Evolutionary conservation across 1,140 invertebrate species (phyloP), one percentile per base, ranked within the genome.

Genomic region (Drosophila navojoa): DNA sequence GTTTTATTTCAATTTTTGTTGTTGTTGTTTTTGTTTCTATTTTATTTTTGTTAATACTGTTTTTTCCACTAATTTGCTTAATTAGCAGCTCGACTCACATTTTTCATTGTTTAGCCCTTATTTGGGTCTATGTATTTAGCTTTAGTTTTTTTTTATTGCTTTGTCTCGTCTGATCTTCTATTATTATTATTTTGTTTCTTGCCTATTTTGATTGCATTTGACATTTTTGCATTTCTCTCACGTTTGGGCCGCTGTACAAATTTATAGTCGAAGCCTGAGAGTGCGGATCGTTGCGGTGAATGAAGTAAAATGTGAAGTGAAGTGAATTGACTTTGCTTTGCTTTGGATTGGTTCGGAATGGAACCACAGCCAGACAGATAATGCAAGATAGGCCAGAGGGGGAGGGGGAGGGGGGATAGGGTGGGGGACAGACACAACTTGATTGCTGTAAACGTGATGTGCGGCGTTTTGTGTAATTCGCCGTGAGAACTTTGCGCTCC

Each of bases 391-490:
- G 32, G 6, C 2, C 7, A 7, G 32, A 32, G 32, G 6, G 6
- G 7, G 16, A 45, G 15, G 15, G 63, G 7, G 45, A 19, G 47
- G 7, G 22, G 19, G 11, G n/a, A n/a, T n/a, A 19, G 47, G 7
- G 22, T 15, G 11, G 47, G 7, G 22, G 19, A 9, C 47, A 27
- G 13, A n/a, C 27, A 10, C 32, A 16, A 13, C 71, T 77, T 86
- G 85, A 87, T 78, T 70, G 66, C 68, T 78, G 79, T 61, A 87
- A 86, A 87, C 82, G 82, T 86, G 82, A 86, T 86, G 82, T 89
- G 82, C 82, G 84, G 82, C 82, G 76, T 82, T 86, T 86, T 86
- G 82, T 86, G 82, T 86, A 87, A 86, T 80, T 87, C 82, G 82
- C 82, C 82, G 82, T 86, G 84, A 87, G 82, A 86, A 89, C 82